A percentile compares a stretch with the other conserved stretches of the same genome.
phyloP scores from a whole-genome alignment of 2,113 vertebrate genomes.

The Engraulis encrasicolus region DNA sequence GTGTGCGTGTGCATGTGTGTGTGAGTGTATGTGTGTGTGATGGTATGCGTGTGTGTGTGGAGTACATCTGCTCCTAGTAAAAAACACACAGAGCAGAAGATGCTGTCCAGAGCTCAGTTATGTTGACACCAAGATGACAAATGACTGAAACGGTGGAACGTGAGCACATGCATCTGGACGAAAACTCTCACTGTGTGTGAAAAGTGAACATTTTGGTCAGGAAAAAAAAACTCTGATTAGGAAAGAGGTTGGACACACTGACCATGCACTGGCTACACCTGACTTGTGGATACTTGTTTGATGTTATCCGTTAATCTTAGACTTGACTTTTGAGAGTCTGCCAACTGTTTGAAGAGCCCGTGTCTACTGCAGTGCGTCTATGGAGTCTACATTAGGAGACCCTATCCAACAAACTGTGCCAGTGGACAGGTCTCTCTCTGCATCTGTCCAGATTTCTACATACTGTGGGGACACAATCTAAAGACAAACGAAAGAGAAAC shows the following conservation, averaged over 20 bases:
- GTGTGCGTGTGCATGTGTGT: neutral
- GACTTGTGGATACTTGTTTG: constrained; percentile 15
- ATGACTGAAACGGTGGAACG: neutral
- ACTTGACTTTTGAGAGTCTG: constrained; percentile 16
- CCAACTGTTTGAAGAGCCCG: neutral
- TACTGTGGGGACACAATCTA: neutral
- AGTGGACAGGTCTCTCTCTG: neutral
- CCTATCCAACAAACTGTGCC: neutral
- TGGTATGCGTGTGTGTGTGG: too few relatives aligned
- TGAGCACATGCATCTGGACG: neutral
- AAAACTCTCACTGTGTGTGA: constrained; percentile 9
- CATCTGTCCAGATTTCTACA: neutral
- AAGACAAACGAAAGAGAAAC: neutral
- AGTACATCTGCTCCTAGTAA: neutral
- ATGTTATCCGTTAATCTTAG: constrained; percentile 14
- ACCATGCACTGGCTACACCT: neutral
- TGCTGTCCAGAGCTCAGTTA: neutral
- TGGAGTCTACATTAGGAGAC: neutral
- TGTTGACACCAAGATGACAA: neutral
- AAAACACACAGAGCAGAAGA: neutral
- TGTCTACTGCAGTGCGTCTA: neutral
- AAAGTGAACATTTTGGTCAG: neutral
- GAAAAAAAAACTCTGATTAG: neutral
- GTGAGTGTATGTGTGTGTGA: too few relatives aligned
- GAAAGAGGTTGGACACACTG: neutral